These are phyloP conservation scores for Steinernema hermaphroditum DNA, from an alignment of 2,888 invertebrate species.

Conservation along the genomic window DNA sequence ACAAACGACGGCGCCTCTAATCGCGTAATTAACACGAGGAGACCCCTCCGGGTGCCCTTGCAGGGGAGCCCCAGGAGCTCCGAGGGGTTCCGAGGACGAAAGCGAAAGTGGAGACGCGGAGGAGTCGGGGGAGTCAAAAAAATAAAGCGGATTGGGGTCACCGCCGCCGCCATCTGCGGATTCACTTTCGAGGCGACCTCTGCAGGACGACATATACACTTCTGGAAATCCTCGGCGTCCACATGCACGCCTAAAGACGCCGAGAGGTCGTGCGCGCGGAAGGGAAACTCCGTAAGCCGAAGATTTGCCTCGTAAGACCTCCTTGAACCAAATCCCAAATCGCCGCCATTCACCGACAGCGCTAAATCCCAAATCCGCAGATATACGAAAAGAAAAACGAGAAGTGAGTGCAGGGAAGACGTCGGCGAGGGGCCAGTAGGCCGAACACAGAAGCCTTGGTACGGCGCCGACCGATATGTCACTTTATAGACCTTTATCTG, in stretches of 20 bases:
- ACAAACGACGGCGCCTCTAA: conserved; percentile 21
- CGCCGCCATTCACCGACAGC: conserved; percentile 1
- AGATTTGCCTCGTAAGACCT: conserved; percentile 18
- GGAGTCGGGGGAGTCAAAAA: conserved; percentile 5
- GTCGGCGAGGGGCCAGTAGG: too few relatives aligned
- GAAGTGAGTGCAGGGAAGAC: too few relatives aligned
- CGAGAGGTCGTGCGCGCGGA: conserved; percentile 22
- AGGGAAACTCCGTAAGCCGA: conserved; percentile 29
- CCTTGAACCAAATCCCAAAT: conserved; percentile 16
- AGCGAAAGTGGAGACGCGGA: neutral
- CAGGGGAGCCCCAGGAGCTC: neutral
- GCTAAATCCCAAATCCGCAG: conserved; percentile 3
- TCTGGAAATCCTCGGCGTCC: neutral
- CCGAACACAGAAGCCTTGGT: neutral
- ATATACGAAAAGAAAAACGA: neutral
- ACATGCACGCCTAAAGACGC: neutral
- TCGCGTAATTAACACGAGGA: conserved; percentile 16
- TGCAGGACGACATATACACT: neutral
- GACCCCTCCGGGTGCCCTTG: neutral
- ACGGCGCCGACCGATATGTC: too few relatives aligned
- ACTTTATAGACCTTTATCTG: too few relatives aligned
- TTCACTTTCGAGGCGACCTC: conserved; percentile 18
- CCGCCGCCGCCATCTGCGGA: conserved; percentile 27
- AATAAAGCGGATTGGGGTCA: conserved; percentile 30
- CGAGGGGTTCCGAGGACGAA: neutral